phyloP scores from a whole-genome alignment of 2,797 vertebrate species.

The Novumbra hubbsi region DNA sequence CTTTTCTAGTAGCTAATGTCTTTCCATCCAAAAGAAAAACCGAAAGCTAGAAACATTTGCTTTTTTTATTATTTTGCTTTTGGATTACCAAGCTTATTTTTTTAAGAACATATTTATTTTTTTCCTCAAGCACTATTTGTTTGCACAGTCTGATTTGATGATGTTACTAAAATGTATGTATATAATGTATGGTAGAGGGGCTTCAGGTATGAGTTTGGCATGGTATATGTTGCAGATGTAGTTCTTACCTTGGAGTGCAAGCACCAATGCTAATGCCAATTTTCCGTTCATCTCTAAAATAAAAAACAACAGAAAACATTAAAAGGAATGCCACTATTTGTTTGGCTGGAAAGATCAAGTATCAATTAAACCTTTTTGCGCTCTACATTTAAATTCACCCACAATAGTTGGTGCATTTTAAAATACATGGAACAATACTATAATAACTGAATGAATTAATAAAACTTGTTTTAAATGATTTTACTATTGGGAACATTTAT shows the following conservation, averaged over 20 bases:
- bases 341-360: not conserved
- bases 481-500: not conserved
- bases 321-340: not conserved
- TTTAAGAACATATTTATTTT: not conserved
- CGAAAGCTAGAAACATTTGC: too few species aligned
- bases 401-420: slow-evolving; percentile 20
- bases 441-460: not conserved
- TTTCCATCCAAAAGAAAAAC: too few species aligned
- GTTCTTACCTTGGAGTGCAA: slow-evolving; percentile 77
- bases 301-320: slow-evolving; percentile 1
- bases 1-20: too few species aligned
- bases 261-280: slow-evolving; percentile 64
- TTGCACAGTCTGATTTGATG: not conserved
- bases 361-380: not conserved
- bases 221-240: not conserved
- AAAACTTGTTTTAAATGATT: not conserved
- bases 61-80: too few species aligned
- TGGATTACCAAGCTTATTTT: too few species aligned
- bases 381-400: not conserved
- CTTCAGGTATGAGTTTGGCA: not conserved
- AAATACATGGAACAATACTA: slow-evolving; percentile 1
- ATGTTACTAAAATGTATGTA: not conserved
- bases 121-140: not conserved
- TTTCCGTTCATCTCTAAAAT: slow-evolving; percentile 74
- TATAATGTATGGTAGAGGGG: too few species aligned